Evolutionary conservation across 2,113 vertebrate genomes (phyloP).

Genomic region (Aplodontia rufa): DNA sequence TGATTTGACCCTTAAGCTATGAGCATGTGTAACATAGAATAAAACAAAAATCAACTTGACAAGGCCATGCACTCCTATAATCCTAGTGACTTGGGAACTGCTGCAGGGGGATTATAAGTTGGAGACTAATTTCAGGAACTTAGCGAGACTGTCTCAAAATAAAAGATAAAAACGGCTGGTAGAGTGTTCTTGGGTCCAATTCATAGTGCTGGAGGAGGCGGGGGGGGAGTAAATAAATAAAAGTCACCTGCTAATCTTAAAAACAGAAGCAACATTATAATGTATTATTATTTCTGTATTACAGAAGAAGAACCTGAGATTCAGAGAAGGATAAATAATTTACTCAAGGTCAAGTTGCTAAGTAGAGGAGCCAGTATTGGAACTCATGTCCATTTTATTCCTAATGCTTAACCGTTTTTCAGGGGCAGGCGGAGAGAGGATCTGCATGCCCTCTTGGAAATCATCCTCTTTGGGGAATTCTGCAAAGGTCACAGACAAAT

Average conservation of each 20-base stretch:
- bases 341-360: background rate
- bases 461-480: background rate
- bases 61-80: too few relatives aligned
- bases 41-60: background rate
- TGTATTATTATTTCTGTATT: background rate
- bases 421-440: background rate
- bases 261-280: too few relatives aligned
- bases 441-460: background rate
- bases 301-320: background rate
- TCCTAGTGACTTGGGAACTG: too few relatives aligned
- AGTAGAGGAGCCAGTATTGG: background rate
- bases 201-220: background rate
- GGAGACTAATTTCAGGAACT: background rate
- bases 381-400: background rate
- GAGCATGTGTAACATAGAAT: background rate
- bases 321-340: background rate
- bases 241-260: background rate
- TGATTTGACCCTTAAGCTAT: background rate
- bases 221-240: background rate
- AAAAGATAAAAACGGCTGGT: background rate
- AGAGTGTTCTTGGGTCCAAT: background rate
- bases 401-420: background rate
- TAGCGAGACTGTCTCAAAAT: background rate
- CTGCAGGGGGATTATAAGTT: background rate
- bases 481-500: background rate